Base-by-base conservation (phyloP, 2,797 vertebrate species). In the Pangasius djambal region DNA sequence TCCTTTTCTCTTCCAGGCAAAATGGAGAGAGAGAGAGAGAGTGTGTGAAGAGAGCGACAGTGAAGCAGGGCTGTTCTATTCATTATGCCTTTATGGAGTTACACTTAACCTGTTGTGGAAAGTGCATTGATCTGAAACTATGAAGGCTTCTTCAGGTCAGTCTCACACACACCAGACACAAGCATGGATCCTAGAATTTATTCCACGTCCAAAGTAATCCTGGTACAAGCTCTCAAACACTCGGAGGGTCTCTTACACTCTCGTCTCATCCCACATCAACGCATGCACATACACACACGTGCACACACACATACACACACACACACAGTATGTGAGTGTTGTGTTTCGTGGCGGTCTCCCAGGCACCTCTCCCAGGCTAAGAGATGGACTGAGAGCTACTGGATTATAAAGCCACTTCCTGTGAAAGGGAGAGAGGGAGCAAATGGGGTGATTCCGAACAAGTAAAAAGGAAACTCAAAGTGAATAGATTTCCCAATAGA, bases 341-440 rank as follows among this genome's bases (percentile, higher is more conserved):
- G 74, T 70, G 86, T 90, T 88, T 88, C 88, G 87, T 87, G 79
- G 81, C 79, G 2, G 84, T 86, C 63, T 59, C 70, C 75, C 52
- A 67, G 88, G 78, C 25, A 63, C 85, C 83, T 70, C 40, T 40
- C 40, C 40, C 40, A 40, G 59, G 88, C 87, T 67, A 82, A 72
- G 74, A 85, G 65, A 63, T 40, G 52, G 84, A 67, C 28, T 65
- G 50, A 65, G 61, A 89, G 79, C 81, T 88, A 70, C 65, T 85
- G 85, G 74, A 89, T 86, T 86, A 88, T 28, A 88, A 67, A 87
- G 72, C 63, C 84, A 82, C 84, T 87, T 91, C 83, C 86, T 91
- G 88, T 67, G 40, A 88, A 25, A 67, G 52, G 74, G 65, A 78
- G 16, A 69, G 40, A 75, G 83, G 75, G 86, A 65, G 83, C 57